These are phyloP conservation scores for Pedetes capensis DNA, from an alignment of 2,113 vertebrate genomes.

Conservation along the genomic window DNA sequence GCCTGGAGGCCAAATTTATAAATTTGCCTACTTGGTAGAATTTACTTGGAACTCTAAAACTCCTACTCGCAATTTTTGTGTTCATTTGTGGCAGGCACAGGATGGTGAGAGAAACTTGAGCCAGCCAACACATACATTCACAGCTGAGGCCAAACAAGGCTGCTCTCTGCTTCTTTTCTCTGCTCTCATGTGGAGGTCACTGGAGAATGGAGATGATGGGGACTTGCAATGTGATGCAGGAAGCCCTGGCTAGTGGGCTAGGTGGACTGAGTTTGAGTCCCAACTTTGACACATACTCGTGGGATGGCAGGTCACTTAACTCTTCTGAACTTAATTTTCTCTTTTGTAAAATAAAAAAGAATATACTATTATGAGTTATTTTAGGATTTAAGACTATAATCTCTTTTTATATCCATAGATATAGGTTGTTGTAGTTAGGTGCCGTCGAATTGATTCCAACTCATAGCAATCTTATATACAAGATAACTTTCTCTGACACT, in stretches of 20 bases:
- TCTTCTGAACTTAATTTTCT: neutral
- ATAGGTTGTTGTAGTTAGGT: no score
- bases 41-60: neutral
- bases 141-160: neutral
- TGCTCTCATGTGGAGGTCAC: neutral
- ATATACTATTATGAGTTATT: neutral
- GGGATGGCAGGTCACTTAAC: neutral
- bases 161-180: neutral
- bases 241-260: neutral
- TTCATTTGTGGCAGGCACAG: neutral
- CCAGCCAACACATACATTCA: neutral
- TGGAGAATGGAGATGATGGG: no score
- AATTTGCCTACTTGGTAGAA: neutral
- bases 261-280: neutral
- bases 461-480: no score
- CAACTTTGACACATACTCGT: neutral
- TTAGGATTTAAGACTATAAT: neutral
- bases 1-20: neutral
- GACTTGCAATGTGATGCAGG: rapidly evolving
- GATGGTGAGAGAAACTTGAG: neutral
- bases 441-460: no score
- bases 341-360: neutral
- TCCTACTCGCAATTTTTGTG: neutral
- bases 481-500: no score
- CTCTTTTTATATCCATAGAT: neutral